Conservation (phyloP, 1,140 invertebrate genomes). For the Cherax quadricarinatus region DNA sequence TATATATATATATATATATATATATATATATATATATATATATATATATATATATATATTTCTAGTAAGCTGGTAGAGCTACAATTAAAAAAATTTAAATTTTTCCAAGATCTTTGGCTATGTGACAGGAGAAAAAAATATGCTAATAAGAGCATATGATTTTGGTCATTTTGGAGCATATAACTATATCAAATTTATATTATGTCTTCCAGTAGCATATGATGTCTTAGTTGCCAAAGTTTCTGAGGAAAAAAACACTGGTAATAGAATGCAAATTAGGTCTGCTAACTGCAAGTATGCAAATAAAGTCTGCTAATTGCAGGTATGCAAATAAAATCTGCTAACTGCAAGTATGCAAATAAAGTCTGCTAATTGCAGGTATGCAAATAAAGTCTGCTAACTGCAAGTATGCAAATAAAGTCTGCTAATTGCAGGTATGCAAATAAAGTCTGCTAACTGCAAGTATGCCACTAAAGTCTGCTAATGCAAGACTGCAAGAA, state of each 20-base stretch:
- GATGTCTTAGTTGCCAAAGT: neutral
- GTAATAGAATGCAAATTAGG: neutral
- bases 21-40: no score
- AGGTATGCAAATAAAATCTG: neutral
- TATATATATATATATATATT: no score
- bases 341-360: neutral
- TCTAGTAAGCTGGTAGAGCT: no score
- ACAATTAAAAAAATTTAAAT: no score
- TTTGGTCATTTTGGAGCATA: neutral
- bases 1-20: no score
- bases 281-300: neutral
- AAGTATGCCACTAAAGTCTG: no score
- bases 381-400: neutral
- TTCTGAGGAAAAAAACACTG: neutral
- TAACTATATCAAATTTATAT: constrained; percentile 12
- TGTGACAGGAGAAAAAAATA: no score
- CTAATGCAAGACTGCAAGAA: no score
- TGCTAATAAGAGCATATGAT: neutral
- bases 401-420: no score
- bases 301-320: neutral
- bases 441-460: no score
- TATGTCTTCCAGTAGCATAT: constrained; percentile 15
- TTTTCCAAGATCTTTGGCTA: no score
- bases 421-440: no score
- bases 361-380: neutral